Conservation (phyloP, 2,797 vertebrate genomes). For the Cyclopterus lumpus region DNA sequence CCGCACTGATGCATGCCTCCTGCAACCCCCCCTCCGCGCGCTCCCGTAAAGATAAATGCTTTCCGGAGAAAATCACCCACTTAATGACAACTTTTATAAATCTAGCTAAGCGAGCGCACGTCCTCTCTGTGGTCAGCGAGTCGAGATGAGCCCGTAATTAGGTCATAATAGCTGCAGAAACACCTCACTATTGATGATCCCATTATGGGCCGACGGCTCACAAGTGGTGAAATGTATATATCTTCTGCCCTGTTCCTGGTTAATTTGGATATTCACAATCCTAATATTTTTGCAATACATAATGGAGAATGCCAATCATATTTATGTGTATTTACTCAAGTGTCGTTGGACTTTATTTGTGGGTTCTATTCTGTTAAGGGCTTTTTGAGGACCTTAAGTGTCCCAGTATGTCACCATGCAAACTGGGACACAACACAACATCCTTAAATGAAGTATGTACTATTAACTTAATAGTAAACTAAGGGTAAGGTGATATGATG, state of each 20-base stretch:
- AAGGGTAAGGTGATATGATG: neutral
- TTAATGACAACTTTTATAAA: constrained; percentile 85
- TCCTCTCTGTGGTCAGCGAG: constrained; percentile 81
- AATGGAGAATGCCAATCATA: neutral
- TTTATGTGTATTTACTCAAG: neutral
- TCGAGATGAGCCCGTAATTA: constrained; percentile 85
- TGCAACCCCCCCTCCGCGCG: constrained; percentile 36
- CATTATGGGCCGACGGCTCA: constrained; percentile 65
- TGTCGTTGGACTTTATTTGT: neutral
- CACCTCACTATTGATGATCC: constrained; percentile 81
- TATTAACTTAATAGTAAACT: neutral
- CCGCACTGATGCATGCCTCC: constrained; percentile 34
- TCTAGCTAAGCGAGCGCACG: constrained; percentile 68
- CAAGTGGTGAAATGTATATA: constrained; percentile 45
- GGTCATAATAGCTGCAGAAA: constrained; percentile 81
- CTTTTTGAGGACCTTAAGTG: neutral
- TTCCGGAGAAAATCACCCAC: constrained; percentile 66
- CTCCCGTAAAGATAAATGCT: constrained; percentile 68
- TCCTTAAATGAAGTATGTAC: neutral
- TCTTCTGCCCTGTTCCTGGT: constrained; percentile 35
- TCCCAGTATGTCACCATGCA: neutral
- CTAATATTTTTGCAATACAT: constrained; percentile 1
- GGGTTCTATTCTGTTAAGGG: neutral
- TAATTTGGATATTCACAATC: constrained; percentile 18
- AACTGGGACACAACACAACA: neutral